These are phyloP conservation scores for Peribatodes rhomboidaria DNA, from an alignment of 2,888 invertebrate species.

Conservation along the genomic window DNA sequence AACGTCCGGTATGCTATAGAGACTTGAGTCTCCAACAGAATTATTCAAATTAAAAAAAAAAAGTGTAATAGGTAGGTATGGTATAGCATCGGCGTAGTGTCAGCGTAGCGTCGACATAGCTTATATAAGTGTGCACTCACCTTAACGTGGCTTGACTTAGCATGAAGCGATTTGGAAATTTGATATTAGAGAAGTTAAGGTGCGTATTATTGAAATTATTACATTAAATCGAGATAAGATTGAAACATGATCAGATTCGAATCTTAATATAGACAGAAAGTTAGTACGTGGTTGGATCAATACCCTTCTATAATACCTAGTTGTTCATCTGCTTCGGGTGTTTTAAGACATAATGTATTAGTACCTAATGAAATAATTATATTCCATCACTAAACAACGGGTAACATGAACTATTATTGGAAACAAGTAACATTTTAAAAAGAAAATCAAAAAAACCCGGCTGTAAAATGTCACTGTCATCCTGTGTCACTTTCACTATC, in stretches of 20 bases:
- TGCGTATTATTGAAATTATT: conserved; percentile 12
- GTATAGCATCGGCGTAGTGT: neutral
- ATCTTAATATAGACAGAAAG: neutral
- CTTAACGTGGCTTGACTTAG: neutral
- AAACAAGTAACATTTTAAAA: no score
- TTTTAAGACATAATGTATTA: no score
- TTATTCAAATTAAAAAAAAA: no score
- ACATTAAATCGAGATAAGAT: conserved; percentile 6
- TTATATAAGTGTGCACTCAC: neutral
- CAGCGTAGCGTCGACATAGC: neutral
- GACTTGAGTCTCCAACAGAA: no score
- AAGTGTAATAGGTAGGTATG: no score
- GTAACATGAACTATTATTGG: no score
- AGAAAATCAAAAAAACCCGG: no score
- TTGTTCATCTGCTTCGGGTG: neutral
- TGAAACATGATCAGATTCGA: conserved; percentile 1
- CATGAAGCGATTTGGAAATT: conserved; percentile 16
- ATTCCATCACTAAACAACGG: no score
- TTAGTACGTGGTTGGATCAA: neutral
- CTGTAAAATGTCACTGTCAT: no score
- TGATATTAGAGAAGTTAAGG: conserved; percentile 17
- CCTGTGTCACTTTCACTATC: no score
- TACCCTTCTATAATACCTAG: neutral
- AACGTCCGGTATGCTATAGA: no score
- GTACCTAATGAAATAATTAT: no score